Conservation (phyloP, 2,113 vertebrate genomes). For the Riparia riparia region DNA sequence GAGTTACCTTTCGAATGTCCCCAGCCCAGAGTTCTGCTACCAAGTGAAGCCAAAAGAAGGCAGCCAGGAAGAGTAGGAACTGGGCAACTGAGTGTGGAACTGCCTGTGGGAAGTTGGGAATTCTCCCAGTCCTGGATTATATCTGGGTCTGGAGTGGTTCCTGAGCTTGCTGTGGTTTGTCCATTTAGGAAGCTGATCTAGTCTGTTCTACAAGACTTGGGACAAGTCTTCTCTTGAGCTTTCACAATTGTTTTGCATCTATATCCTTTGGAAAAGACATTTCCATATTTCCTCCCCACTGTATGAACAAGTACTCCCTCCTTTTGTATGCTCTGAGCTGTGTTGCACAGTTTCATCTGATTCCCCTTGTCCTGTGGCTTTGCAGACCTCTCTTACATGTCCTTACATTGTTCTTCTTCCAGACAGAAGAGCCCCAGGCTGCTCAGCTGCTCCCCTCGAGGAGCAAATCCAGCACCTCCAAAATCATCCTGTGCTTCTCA, state of each 20-base stretch:
- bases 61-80: neutral
- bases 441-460: neutral
- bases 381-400: neutral
- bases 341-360: neutral
- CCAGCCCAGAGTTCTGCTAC: neutral
- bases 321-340: neutral
- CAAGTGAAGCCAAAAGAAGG: neutral
- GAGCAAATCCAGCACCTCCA: neutral
- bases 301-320: neutral
- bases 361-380: neutral
- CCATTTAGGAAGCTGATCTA: neutral
- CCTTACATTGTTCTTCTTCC: neutral
- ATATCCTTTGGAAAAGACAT: neutral
- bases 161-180: neutral
- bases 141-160: neutral
- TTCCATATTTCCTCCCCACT: neutral
- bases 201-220: neutral
- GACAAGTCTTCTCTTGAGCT: neutral
- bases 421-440: neutral
- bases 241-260: neutral
- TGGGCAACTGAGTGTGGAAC: rapidly evolving
- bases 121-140: neutral
- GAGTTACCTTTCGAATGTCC: neutral
- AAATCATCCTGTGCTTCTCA: neutral
- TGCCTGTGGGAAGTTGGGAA: neutral